Evolutionary conservation across 2,888 invertebrate species (phyloP), one percentile per base, ranked within the genome.

Genomic region (Brenthis ino): DNA sequence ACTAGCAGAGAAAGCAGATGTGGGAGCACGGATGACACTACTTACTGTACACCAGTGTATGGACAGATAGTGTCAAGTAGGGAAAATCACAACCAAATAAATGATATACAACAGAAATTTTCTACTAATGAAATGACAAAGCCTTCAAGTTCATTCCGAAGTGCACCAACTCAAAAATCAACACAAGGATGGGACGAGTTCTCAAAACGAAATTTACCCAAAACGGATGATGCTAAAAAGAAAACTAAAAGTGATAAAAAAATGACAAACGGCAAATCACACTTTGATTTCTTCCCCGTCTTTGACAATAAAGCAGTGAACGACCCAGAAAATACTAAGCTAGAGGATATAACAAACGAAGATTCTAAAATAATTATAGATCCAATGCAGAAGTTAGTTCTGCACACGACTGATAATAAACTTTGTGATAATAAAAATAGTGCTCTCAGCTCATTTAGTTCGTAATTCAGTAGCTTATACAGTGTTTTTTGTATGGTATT

Each of bases 381-480:
- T 82, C 87, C 93, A 86, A 90, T 93, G 93, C 93, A 91, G 87
- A 91, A 93, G 77, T 68, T 93, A 89, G 89, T 87, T 85, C 85
- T 93, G 90, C 91, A 87, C 85, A 84, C 92, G 93, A 93, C 93
- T 92, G 93, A 93, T 89, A 93, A 88, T 82, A 89, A 89, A 84
- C 84, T 90, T 87, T 93, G 93, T 93, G 93, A 93, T 93, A 93
- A 86, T 89, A 91, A 89, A 75, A 81, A 87, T 83, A 91, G 89
- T 87, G 88, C 89, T 84, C 87, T 92, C 87, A 89, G 88, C 88
- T 89, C 92, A 82, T 83, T 90, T 87, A 89, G 88, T 82, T 87
- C 88, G 78, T 90, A 90, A 87, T 85, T 82, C 73, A 81, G 84
- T 83, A 82, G 86, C 87, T 76, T 87, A 84, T 88, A 85, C 80